A percentile compares a stretch with the other conserved stretches of the same genome.
These are phyloP conservation scores for Stictonetta naevosa DNA, from an alignment of 2,113 vertebrate genomes.

Conservation along the genomic window DNA sequence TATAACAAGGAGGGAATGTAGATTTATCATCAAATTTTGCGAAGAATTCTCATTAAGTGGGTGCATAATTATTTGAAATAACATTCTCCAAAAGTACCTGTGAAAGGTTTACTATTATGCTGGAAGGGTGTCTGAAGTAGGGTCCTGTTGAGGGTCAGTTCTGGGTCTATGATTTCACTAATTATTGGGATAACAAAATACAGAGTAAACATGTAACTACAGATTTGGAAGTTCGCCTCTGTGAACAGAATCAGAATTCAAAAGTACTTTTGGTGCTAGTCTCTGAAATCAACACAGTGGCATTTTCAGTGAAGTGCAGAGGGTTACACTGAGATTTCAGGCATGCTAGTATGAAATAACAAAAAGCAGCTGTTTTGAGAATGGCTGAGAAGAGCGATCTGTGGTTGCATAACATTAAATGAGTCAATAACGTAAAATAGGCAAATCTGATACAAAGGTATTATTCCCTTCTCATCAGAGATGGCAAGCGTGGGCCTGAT, in stretches of 20 bases:
- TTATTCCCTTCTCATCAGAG: neutral
- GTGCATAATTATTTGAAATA: neutral
- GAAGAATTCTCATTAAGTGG: neutral
- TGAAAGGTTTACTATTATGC: neutral
- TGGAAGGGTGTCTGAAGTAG: neutral
- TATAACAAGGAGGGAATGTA: neutral
- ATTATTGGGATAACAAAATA: neutral
- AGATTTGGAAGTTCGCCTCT: neutral
- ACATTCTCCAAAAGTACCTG: neutral
- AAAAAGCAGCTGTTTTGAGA: neutral
- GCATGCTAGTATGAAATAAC: neutral
- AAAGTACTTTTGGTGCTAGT: neutral
- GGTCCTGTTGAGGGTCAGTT: neutral
- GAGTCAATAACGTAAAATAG: neutral
- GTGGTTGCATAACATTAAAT: fast-evolving
- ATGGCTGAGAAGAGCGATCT: neutral
- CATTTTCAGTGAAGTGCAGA: neutral
- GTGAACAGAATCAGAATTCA: neutral
- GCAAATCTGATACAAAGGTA: neutral
- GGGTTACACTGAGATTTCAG: neutral
- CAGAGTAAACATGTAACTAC: neutral
- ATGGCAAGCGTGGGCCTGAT: neutral
- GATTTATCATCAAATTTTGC: neutral
- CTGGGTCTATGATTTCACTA: neutral
- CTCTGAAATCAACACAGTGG: fast-evolving